Base-by-base conservation (phyloP, 2,888 invertebrate genomes). In the Drosophila parthenogenetica region DNA sequence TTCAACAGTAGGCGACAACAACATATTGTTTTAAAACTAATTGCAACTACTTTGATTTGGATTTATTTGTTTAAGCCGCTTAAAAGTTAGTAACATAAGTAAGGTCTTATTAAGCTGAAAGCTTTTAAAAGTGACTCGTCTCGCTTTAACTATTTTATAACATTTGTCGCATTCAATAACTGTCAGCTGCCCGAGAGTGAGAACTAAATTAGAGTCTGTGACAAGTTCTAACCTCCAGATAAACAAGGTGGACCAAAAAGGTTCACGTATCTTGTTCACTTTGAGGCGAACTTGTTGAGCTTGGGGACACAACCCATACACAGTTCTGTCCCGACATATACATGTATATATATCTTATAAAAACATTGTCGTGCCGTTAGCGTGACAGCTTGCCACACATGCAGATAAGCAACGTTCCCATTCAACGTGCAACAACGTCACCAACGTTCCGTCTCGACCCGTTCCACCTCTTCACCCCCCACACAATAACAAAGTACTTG, bases 401-500 rank as follows among this genome's bases (percentile, higher is more conserved):
- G 55, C 55, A 57, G 55, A 57, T 57, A 57, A 37, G 55, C 55
- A 25, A 54, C 42, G 11, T 16, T 35, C 35, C n/a, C 48, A 39
- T 37, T 39, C 8, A 39, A 29, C 43, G 42, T 54, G 54, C 43
- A 32, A 29, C 32, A 43, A 43, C 29, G 10, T 54, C 54, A 54
- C 32, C 35, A 25, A 48, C 22, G 19, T n/a, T 1, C 8, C 29
- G 29, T 2, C 29, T 8, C 8, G 7, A 5, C 29, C 8, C 29
- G 29, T 0, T 8, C 8, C 29, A 0, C 7, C 22, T 8, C 11
- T 42, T n/a, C n/a, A n/a, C n/a, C 19, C 22, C 42, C 22, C n/a
- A 25, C 50, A 11, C 50, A 59, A 73, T 67, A 67, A 61, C 60
- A 79, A 65, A 62, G 75, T 75, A 79, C 79, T 75, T 77, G 66